Evolutionary conservation across 2,113 vertebrate species (phyloP).

Genomic region (Mesitornis unicolor): DNA sequence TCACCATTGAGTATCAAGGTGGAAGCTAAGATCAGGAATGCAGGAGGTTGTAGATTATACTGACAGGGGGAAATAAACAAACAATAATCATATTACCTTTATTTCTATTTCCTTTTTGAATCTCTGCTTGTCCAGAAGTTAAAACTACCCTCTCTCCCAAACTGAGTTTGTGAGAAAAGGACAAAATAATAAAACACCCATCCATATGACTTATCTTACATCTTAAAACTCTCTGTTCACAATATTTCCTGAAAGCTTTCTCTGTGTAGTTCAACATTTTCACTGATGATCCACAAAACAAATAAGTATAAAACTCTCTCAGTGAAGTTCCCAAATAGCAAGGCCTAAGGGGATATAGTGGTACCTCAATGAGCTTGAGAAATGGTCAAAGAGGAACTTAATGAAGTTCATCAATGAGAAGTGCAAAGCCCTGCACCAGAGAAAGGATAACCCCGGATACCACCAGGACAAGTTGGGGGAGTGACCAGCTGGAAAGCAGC

Average conservation of each 20-base stretch:
- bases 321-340: not conserved
- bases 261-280: not conserved
- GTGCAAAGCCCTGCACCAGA: not conserved
- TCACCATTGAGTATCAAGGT: not conserved
- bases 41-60: not conserved
- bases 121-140: not conserved
- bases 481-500: not conserved
- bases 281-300: not conserved
- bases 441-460: not conserved
- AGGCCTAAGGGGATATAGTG: not conserved
- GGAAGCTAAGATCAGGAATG: not conserved
- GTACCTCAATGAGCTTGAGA: not conserved
- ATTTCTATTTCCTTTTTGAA: not conserved
- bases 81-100: not conserved
- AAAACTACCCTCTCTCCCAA: not conserved
- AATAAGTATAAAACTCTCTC: not conserved
- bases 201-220: not conserved
- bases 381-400: rapidly evolving
- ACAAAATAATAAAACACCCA: not conserved
- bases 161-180: not conserved
- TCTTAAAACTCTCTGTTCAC: not conserved
- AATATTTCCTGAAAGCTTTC: not conserved
- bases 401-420: not conserved
- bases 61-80: rapidly evolving
- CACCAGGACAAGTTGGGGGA: rapidly evolving